Evolutionary conservation across 2,797 vertebrate species (phyloP).

Genomic region (Lacerta viridis): DNA sequence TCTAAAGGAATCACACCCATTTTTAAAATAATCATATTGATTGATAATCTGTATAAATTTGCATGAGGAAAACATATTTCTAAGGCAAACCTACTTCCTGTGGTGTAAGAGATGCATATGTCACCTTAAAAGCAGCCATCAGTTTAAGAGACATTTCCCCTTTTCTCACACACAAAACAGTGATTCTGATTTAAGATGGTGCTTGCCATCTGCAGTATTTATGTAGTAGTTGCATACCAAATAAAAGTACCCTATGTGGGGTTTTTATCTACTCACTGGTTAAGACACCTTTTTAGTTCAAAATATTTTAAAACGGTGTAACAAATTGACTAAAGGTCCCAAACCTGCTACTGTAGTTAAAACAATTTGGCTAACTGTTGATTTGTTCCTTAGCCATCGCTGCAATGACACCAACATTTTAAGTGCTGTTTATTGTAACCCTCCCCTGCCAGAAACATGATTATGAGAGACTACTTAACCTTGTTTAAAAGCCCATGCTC

Average conservation of each 20-base stretch:
- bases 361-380: not conserved
- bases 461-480: no score
- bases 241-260: not conserved
- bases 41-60: not conserved
- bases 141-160: not conserved
- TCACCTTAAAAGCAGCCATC: not conserved
- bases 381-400: not conserved
- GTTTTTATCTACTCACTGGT: not conserved
- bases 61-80: not conserved
- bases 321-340: not conserved
- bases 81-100: not conserved
- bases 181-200: not conserved
- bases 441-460: no score
- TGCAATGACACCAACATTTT: not conserved
- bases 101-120: not conserved
- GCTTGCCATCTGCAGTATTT: not conserved
- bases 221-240: not conserved
- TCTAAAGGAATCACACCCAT: no score
- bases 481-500: no score
- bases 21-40: not conserved
- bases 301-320: not conserved
- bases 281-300: not conserved
- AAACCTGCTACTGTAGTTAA: not conserved
- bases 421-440: not conserved
- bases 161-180: not conserved